A percentile compares a stretch with the other conserved stretches of the same genome.
Conservation (phyloP, 2,113 vertebrate genomes). For the Cebus imitator region DNA sequence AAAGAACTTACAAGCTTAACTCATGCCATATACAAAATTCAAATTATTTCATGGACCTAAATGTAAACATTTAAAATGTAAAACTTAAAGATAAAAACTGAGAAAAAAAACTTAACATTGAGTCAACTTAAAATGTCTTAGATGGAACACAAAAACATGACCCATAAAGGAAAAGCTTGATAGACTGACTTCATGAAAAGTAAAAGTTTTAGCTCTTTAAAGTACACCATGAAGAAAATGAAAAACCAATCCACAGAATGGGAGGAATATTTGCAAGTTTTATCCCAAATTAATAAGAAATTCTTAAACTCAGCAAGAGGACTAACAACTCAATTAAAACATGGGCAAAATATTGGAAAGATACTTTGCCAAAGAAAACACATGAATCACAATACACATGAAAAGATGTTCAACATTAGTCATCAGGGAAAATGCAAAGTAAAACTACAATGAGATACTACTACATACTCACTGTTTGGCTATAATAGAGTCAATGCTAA, state of each 20-base stretch:
- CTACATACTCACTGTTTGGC: not conserved
- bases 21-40: not conserved
- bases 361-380: not conserved
- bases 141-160: not conserved
- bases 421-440: not conserved
- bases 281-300: not conserved
- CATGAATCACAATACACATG: not conserved
- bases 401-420: not conserved
- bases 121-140: not conserved
- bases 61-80: not conserved
- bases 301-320: not conserved
- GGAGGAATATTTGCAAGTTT: not conserved
- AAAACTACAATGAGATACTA: not conserved
- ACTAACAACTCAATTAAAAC: not conserved
- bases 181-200: not conserved
- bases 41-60: not conserved
- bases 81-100: not conserved
- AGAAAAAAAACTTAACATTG: not conserved
- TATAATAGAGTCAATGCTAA: not conserved
- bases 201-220: not conserved
- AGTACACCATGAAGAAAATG: not conserved
- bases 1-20: not conserved
- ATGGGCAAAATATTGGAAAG: not conserved
- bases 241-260: not conserved
- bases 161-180: not conserved